These are phyloP conservation scores for Ophioderma brevispina DNA, from an alignment of 35 echinoderm and acorn worm genomes.

Conservation along the genomic window DNA sequence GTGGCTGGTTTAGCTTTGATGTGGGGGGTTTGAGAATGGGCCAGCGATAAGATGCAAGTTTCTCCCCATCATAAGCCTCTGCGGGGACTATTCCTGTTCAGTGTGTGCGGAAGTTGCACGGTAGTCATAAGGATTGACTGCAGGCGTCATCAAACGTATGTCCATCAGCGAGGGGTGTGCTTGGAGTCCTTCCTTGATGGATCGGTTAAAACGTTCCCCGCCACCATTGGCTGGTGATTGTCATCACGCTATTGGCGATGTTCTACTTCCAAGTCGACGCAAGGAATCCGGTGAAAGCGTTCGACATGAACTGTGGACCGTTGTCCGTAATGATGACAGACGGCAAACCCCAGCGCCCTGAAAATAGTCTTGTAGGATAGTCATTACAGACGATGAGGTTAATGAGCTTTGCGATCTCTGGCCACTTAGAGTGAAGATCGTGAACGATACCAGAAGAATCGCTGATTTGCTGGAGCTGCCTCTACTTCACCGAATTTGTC, in stretches of 20 bases:
- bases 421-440: slow-evolving; percentile 35
- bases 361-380: slow-evolving; percentile 11
- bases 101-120: no score
- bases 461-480: neutral
- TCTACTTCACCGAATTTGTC: slow-evolving; percentile 44
- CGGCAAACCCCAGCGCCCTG: slow-evolving; percentile 36
- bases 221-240: no score
- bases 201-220: no score
- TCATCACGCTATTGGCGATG: slow-evolving; percentile 20
- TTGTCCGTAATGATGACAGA: slow-evolving; percentile 36
- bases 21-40: no score
- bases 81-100: no score
- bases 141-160: no score
- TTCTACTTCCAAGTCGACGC: neutral
- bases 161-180: no score
- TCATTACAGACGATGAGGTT: neutral
- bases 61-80: no score
- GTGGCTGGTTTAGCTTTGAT: no score
- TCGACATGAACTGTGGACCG: slow-evolving; percentile 13
- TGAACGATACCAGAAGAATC: slow-evolving; percentile 27
- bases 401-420: slow-evolving; percentile 13
- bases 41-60: no score
- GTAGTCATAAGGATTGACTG: no score
- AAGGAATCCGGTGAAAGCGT: neutral
- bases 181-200: no score